A percentile compares a stretch with the other conserved stretches of the same genome.
phyloP scores from a whole-genome alignment of 2,888 invertebrate genomes.

The Himalopsyche kuldschensis region DNA sequence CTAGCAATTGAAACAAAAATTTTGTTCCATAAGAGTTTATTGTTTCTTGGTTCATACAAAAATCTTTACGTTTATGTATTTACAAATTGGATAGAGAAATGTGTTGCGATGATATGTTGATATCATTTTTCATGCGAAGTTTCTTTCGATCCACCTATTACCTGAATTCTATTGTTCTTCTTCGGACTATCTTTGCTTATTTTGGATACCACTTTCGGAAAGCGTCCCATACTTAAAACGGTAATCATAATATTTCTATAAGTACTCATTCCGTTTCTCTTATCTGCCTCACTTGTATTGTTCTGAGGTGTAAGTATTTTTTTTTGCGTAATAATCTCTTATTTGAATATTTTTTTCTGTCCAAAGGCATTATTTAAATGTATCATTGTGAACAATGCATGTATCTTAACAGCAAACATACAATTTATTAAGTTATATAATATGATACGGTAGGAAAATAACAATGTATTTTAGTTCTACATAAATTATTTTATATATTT shows the following conservation, averaged over 20 bases:
- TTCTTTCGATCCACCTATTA: conserved; percentile 30
- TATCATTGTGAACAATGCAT: neutral
- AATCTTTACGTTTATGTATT: neutral
- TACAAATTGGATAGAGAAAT: neutral
- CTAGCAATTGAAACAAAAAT: too few species aligned
- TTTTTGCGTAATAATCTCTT: neutral
- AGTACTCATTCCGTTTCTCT: neutral
- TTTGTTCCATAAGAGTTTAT: too few species aligned
- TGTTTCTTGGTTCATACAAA: too few species aligned
- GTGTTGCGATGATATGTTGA: conserved; percentile 32
- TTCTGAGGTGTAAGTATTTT: neutral
- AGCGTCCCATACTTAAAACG: conserved; percentile 17
- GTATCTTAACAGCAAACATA: too few species aligned
- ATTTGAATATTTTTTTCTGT: neutral
- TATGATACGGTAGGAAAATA: too few species aligned
- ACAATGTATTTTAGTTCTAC: too few species aligned
- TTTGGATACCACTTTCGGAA: neutral
- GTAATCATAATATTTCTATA: neutral
- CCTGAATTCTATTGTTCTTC: conserved; percentile 17
- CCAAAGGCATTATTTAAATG: neutral
- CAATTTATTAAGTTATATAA: too few species aligned
- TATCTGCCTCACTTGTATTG: neutral
- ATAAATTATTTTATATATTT: too few species aligned
- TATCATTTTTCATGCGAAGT: conserved; percentile 36
- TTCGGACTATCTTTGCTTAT: neutral